These are phyloP conservation scores for Phylloscopus whistleri DNA, from an alignment of 2,113 vertebrate genomes.

Conservation along the genomic window DNA sequence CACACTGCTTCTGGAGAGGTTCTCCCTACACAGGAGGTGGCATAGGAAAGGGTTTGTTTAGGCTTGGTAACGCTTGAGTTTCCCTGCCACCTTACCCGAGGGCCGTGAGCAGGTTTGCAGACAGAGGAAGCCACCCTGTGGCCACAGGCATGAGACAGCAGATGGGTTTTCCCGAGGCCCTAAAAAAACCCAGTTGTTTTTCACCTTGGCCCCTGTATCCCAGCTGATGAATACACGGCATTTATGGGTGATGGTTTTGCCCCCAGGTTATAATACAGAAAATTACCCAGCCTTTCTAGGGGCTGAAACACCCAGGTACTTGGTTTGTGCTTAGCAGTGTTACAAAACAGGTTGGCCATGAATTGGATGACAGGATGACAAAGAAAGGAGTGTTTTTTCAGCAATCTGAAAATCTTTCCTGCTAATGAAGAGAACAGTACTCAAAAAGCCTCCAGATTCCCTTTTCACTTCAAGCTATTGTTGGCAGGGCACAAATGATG, in stretches of 20 bases:
- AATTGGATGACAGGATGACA: neutral
- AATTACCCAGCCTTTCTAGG: neutral
- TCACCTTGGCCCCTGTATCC: neutral
- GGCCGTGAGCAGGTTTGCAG: neutral
- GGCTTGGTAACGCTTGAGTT: neutral
- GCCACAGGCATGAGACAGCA: neutral
- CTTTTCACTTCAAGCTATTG: neutral
- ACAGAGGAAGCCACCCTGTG: neutral
- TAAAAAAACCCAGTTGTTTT: neutral
- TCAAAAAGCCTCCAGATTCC: neutral
- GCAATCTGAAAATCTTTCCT: neutral
- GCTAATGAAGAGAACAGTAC: neutral
- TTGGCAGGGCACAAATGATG: neutral
- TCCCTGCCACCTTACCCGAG: neutral
- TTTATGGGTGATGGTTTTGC: neutral
- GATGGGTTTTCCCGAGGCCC: fast-evolving
- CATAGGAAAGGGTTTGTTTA: neutral
- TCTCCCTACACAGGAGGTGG: fast-evolving
- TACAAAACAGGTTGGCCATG: neutral
- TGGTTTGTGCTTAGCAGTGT: neutral
- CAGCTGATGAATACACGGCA: neutral
- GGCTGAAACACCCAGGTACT: fast-evolving
- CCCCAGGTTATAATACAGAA: neutral
- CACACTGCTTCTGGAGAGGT: neutral
- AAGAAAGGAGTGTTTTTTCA: neutral